Evolutionary conservation across 1,140 invertebrate genomes (phyloP), one percentile per base, ranked within the genome.

Genomic region (Drosophila pallidifrons): DNA sequence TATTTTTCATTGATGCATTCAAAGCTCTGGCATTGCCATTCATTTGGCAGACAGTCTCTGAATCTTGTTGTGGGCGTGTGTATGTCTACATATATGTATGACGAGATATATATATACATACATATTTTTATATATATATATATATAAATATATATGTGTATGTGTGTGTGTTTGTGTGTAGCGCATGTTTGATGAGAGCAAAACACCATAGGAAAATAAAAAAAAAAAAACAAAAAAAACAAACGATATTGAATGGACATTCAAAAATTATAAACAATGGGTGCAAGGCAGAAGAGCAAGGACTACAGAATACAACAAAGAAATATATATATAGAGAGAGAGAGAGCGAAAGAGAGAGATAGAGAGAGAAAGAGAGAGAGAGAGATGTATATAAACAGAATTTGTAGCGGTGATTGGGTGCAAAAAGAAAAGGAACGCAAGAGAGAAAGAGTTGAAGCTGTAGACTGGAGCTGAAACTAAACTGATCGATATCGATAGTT

Each of bases 21-120:
- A 41, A 77, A 82, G 47, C 92, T 92, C 16, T 68, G 79, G 79
- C 94, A 94, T 30, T 79, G 80, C 81, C 94, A 94, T 74, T 94
- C 67, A 60, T 83, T 28, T 7, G 65, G 15, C 8, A 25, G 68
- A 38, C 87, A 90, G 41, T 10, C 15, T n/a, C 7, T 57, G 32
- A 45, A 30, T 28, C 28, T 57, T 66, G 38, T 61, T 32, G 20
- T 30, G 45, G 63, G 63, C 32, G 60, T 35, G 30, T 67, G 51
- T 51, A 54, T 51, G 28, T 58, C 35, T 43, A 41, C 49, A 41
- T 45, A n/a, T n/a, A 45, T 38, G 28, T 35, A 32, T 16, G 20
- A 25, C 20, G 20, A 25, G 20, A 30, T 67, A 46, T 38, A 58
- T 66, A 35, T 65, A 32, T 32, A 32, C 32, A 32, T 32, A 32